Evolutionary conservation across 1,140 invertebrate species (phyloP), one percentile per base, ranked within the genome.

Genomic region (Berghia stephanieae): DNA sequence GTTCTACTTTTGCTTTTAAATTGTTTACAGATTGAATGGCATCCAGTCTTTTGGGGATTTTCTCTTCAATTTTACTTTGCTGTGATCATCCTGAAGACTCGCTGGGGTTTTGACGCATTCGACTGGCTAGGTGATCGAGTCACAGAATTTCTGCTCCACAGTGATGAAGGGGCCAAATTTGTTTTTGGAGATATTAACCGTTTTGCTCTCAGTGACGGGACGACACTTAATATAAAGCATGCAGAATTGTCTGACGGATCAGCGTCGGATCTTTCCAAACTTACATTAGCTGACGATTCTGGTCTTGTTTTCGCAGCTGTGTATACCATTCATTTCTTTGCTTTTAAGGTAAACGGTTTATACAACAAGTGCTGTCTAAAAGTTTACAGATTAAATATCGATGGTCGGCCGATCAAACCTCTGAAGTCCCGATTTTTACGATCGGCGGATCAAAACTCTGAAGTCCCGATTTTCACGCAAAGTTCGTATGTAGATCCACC

Each of bases 51-150:
- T 18, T 93, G 92, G 85, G 97, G 96, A 0, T 86, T 98, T 13
- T 90, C 93, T 0, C 87, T 98, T 6, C 97, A 99, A 90, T 96
- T 98, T 83, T 63, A 93, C 0, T 93, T 99, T 77, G 97, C 95
- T 0, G 81, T 98, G 0, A 79, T 98, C 2, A 95, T 96, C 72
- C 93, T 99, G 67, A 92, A 95, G 80, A 98, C 95, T 94, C 84
- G 92, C 0, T 89, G 93, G 46, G 97, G 97, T 0, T 91, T 94
- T 66, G 85, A 90, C 0, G 92, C 95, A 24, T 94, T 98, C 75
- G 87, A 94, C 78, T 98, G 95, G 85, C 86, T 97, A 49, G 94
- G 95, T 1, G 90, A 94, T 78, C 83, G 92, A 78, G 88, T 93
- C 2, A 92, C 93, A 18, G 92, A 91, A 0, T 98, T 99, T 85